phyloP scores from a whole-genome alignment of 2,888 invertebrate species.

The Aphelenchoides bicaudatus region DNA sequence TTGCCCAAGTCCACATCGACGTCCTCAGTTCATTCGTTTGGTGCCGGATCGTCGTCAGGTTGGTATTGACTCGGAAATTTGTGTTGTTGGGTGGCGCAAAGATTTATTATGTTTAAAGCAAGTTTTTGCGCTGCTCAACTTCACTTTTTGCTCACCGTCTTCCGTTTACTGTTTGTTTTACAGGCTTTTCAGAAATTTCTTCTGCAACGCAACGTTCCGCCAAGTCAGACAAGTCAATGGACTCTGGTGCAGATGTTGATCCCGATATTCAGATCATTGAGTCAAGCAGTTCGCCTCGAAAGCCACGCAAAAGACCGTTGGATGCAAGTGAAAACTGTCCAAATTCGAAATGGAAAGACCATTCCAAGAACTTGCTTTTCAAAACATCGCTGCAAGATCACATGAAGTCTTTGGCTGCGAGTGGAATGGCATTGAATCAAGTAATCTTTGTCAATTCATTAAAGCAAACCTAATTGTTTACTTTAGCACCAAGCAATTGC shows the following conservation, averaged over 20 bases:
- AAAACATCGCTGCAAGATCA: slow-evolving; percentile 45
- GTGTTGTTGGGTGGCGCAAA: too few species aligned
- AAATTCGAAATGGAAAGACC: slow-evolving; percentile 40
- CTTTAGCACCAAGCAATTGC: slow-evolving; percentile 51
- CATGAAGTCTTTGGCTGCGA: slow-evolving; percentile 28
- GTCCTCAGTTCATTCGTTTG: slow-evolving; percentile 8
- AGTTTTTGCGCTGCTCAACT: not conserved
- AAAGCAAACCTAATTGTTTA: too few species aligned
- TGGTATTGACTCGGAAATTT: too few species aligned
- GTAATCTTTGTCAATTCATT: too few species aligned
- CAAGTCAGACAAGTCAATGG: not conserved
- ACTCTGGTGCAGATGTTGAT: slow-evolving; percentile 17
- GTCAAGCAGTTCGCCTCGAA: slow-evolving; percentile 13
- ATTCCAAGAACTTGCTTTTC: slow-evolving; percentile 44
- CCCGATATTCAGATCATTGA: slow-evolving; percentile 32
- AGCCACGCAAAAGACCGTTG: slow-evolving; percentile 17
- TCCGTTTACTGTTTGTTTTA: not conserved
- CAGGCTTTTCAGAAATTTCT: slow-evolving; percentile 11
- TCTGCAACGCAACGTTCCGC: not conserved
- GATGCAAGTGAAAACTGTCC: slow-evolving; percentile 8
- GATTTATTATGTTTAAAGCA: too few species aligned
- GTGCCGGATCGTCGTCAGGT: not conserved
- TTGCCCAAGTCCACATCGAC: slow-evolving; percentile 1
- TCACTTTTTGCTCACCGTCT: not conserved
- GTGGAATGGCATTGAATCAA: slow-evolving; percentile 34